phyloP scores from a whole-genome alignment of 53 echinoderm and acorn worm genomes.

The Pentamera pediparva region DNA sequence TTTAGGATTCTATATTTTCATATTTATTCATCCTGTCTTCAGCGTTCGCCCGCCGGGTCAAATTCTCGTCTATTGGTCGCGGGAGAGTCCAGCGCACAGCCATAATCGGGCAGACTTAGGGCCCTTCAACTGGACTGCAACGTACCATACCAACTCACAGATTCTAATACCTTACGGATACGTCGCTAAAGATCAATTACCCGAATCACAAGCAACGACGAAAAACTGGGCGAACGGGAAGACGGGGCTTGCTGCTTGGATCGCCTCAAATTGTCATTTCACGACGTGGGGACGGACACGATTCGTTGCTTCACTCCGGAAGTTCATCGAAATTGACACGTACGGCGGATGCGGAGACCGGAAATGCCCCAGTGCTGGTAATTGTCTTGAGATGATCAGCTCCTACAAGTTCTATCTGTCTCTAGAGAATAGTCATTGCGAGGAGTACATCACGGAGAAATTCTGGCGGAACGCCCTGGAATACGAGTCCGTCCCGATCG shows the following conservation, averaged over 20 bases:
- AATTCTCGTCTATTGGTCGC: too few species aligned
- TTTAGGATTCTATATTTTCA: too few species aligned
- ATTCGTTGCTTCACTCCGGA: not conserved
- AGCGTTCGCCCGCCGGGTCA: too few species aligned
- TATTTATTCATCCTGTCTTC: too few species aligned
- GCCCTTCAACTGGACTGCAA: too few species aligned
- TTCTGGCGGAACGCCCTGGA: conserved; percentile 53
- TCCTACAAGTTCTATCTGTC: conserved; percentile 64
- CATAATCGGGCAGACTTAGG: too few species aligned
- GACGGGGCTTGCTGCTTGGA: not conserved
- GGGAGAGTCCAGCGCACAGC: too few species aligned
- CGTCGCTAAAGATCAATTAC: too few species aligned
- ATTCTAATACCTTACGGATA: too few species aligned
- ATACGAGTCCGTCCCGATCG: conserved; percentile 56
- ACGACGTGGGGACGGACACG: not conserved
- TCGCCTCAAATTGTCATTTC: not conserved
- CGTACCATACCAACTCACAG: too few species aligned
- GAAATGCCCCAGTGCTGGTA: conserved; percentile 8
- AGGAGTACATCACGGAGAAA: conserved; percentile 78
- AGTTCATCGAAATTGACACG: conserved; percentile 36
- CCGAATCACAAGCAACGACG: too few species aligned
- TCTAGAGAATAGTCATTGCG: conserved; percentile 73
- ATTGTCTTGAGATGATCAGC: not conserved
- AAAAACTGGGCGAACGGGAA: conserved; percentile 2
- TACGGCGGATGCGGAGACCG: conserved; percentile 58